Base-by-base conservation (phyloP, 2,888 invertebrate species). In the Parnassius apollo region DNA sequence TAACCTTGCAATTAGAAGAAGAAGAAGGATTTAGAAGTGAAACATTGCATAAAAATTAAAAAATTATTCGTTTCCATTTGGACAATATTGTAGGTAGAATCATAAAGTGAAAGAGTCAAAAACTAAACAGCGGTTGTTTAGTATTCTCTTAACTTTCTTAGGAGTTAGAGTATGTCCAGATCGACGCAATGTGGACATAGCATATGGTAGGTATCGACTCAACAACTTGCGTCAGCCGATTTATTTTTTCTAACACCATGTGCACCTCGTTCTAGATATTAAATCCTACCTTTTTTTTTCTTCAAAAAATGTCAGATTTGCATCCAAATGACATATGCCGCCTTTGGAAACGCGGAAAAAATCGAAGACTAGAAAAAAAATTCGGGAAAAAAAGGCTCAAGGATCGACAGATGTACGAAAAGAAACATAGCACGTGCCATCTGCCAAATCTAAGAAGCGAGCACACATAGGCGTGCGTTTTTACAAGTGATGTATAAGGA, bases 341-440 rank as follows among this genome's bases (percentile, higher is more conserved):
- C 68, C 66, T 71, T 51, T 46, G 50, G 58, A 58, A 57, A 57
- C 52, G 73, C 69, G 73, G 66, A 69, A 73, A 76, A 78, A 77
- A 75, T 68, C 67, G 55, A 71, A 72, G 75, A 74, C 70, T 75
- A 74, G 75, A 79, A 82, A 84, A 86, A 90, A 86, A 84, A 77
- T 74, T 51, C 42, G 12, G 25, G 64, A 75, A 80, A 85, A 86
- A 90, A 89, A 81, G 76, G 75, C 73, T 72, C 70, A 78, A 85
- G 85, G 73, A 81, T 72, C 88, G 91, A 85, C 91, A 91, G 91
- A 89, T 91, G 91, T 81, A 86, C 81, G 77, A 75, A 85, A 87
- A 88, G 85, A 84, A 86, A 81, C 82, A 75, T 76, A 85, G 91
- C 91, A 89, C 91, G 91, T 91, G 91, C 91, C 91, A 90, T 91